Conservation (phyloP, 2,797 vertebrate genomes). For the Enteromius fasciolatus region DNA sequence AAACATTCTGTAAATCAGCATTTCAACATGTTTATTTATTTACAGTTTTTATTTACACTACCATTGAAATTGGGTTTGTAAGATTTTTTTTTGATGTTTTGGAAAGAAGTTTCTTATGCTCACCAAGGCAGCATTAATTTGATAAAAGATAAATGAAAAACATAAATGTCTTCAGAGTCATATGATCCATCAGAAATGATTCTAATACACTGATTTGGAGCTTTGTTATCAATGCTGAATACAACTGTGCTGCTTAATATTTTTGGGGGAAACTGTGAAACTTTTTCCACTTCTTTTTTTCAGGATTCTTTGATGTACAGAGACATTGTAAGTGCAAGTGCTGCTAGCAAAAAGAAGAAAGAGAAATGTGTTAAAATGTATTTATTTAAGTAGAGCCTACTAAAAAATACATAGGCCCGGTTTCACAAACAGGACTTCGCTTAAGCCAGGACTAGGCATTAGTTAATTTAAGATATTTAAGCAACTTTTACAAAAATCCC, state of each 20-base stretch:
- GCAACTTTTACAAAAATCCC: too few species aligned
- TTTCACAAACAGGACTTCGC: too few species aligned
- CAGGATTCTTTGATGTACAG: too few species aligned
- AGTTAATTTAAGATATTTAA: too few species aligned
- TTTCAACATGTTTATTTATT: neutral
- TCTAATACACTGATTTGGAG: neutral
- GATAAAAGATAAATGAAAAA: neutral
- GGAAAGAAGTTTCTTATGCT: neutral
- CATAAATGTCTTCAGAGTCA: neutral
- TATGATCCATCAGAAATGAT: neutral
- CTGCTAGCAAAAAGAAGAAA: neutral
- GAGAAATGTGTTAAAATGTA: neutral
- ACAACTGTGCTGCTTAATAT: neutral
- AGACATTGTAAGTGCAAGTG: neutral
- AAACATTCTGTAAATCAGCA: neutral
- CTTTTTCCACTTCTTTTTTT: neutral
- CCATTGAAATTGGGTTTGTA: neutral
- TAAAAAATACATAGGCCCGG: too few species aligned
- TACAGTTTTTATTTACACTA: neutral
- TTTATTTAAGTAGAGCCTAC: neutral
- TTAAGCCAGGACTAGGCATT: too few species aligned
- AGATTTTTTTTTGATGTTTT: neutral
- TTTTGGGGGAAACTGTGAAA: neutral
- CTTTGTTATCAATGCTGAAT: neutral
- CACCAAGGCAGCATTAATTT: neutral